These are phyloP conservation scores for Corythaixoides concolor DNA, from an alignment of 2,113 vertebrate genomes.

Conservation along the genomic window DNA sequence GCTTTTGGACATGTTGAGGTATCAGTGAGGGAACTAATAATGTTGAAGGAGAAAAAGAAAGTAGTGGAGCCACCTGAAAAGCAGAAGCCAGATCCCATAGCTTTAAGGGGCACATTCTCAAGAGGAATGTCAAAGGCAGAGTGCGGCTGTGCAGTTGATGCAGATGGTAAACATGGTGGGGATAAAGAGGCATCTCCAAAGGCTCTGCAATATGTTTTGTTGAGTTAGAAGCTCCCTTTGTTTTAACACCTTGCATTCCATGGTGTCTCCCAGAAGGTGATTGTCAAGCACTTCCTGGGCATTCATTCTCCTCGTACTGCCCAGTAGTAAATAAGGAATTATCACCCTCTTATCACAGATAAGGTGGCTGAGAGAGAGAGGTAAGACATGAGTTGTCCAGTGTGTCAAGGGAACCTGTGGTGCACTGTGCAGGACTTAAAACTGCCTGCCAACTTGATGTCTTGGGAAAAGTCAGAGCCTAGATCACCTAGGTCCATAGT, in stretches of 20 bases:
- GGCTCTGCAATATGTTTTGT: neutral
- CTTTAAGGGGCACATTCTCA: neutral
- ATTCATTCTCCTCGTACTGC: neutral
- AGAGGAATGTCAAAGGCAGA: neutral
- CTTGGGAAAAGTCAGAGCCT: neutral
- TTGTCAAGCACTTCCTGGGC: neutral
- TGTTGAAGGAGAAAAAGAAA: neutral
- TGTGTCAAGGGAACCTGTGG: neutral
- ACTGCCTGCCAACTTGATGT: neutral
- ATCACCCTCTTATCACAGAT: neutral
- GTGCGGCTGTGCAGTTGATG: fast-evolving
- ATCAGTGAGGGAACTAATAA: neutral
- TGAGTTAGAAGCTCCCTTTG: neutral
- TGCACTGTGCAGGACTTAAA: neutral
- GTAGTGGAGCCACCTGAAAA: neutral
- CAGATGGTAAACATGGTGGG: neutral
- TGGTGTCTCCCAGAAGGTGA: neutral
- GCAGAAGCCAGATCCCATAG: neutral
- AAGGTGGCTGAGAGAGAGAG: neutral
- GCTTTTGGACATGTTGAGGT: neutral
- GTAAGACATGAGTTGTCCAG: neutral
- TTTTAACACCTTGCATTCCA: neutral
- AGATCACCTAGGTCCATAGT: neutral
- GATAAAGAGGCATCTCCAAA: neutral
- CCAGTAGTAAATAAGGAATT: neutral